These are phyloP conservation scores for Parapsyche elsis DNA, from an alignment of 1,140 invertebrate genomes.

Conservation along the genomic window DNA sequence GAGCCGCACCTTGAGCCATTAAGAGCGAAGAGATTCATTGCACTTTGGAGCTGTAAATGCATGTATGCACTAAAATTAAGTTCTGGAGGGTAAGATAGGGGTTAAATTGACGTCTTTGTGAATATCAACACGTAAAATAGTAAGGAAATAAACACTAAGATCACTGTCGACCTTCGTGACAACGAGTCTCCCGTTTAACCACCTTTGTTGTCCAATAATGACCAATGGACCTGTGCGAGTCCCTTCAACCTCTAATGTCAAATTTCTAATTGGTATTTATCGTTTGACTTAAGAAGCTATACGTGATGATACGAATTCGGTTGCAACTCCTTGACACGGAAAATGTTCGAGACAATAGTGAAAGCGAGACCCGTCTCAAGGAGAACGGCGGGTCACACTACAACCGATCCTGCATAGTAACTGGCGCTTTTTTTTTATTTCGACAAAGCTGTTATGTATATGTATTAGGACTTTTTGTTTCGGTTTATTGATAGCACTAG, in stretches of 20 bases:
- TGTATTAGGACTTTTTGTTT: too few relatives aligned
- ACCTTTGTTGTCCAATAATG: constrained; percentile 22
- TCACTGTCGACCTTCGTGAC: background rate
- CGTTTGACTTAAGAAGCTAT: background rate
- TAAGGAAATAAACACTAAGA: too few relatives aligned
- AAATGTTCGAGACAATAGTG: background rate
- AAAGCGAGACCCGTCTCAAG: constrained; percentile 15
- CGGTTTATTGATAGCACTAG: too few relatives aligned
- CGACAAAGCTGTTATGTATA: too few relatives aligned
- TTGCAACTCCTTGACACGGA: background rate
- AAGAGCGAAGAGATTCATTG: background rate
- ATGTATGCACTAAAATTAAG: too few relatives aligned
- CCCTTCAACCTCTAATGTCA: too few relatives aligned
- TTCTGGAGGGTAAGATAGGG: too few relatives aligned
- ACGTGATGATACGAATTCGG: background rate
- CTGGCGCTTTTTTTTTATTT: background rate
- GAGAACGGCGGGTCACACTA: constrained; percentile 8
- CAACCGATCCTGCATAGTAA: background rate
- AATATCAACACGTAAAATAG: too few relatives aligned
- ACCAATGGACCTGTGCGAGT: background rate
- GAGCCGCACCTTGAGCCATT: background rate
- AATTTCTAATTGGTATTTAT: background rate
- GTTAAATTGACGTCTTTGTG: too few relatives aligned
- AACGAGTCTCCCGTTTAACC: background rate
- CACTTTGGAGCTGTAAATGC: background rate